These are phyloP conservation scores for Chloroclysta siterata DNA, from an alignment of 2,888 invertebrate genomes.

Conservation along the genomic window DNA sequence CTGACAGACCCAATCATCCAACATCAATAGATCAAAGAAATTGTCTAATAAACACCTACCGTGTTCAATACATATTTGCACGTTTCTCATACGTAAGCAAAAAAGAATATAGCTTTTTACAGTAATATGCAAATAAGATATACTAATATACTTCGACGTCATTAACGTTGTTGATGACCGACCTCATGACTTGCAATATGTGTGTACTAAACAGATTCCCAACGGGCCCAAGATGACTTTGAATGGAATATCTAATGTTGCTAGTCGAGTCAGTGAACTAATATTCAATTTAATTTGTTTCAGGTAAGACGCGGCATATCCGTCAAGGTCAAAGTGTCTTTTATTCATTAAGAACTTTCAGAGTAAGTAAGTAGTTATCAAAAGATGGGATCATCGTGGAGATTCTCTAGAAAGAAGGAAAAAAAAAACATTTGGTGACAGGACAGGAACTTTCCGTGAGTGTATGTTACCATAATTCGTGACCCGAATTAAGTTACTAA, in stretches of 20 bases:
- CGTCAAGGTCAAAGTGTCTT: not conserved
- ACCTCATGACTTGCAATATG: conserved; percentile 69
- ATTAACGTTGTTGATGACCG: conserved; percentile 60
- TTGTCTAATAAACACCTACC: conserved; percentile 12
- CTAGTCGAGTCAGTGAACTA: conserved; percentile 10
- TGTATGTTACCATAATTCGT: too few relatives aligned
- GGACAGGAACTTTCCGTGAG: too few relatives aligned
- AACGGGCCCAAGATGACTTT: conserved; percentile 37
- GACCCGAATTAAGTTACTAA: too few relatives aligned
- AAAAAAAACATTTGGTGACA: too few relatives aligned
- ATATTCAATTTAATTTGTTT: conserved; percentile 39
- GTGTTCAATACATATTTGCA: conserved; percentile 8
- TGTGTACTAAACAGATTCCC: conserved; percentile 66
- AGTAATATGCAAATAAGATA: too few relatives aligned
- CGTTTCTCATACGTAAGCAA: conserved; percentile 5
- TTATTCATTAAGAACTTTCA: not conserved
- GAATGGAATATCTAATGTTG: conserved; percentile 6
- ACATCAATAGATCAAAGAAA: conserved; percentile 12
- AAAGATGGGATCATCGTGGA: not conserved
- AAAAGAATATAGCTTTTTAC: conserved; percentile 6
- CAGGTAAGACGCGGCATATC: conserved; percentile 43
- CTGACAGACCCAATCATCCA: conserved; percentile 18
- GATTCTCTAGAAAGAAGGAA: too few relatives aligned
- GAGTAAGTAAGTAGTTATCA: conserved; percentile 22
- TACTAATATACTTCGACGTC: conserved; percentile 12